phyloP scores from a whole-genome alignment of 1,140 invertebrate genomes.

The Drosophila ficusphila region DNA sequence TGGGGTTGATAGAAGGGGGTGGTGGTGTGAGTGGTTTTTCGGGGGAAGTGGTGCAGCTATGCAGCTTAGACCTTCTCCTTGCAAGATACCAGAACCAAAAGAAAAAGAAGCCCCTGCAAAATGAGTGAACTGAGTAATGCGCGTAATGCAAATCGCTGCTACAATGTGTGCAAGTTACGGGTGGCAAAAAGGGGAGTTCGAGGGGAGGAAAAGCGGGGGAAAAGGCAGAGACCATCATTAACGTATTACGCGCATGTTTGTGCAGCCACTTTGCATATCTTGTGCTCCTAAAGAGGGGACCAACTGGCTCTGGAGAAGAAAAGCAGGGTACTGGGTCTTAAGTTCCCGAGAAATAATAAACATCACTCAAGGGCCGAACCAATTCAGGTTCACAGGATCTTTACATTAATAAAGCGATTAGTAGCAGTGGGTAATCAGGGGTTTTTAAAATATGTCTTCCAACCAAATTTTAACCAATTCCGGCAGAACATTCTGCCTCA shows the following conservation, averaged over 20 bases:
- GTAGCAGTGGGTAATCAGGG: no score
- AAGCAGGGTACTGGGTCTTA: neutral
- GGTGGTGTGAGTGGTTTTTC: neutral
- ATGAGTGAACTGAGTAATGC: conserved; percentile 69
- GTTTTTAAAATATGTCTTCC: no score
- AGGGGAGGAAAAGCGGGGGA: neutral
- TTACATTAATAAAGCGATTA: neutral
- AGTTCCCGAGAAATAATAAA: conserved; percentile 50
- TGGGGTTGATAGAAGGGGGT: conserved; percentile 3
- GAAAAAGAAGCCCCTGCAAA: conserved; percentile 31
- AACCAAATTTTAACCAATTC: no score
- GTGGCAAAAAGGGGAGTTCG: neutral
- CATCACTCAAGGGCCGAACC: conserved; percentile 27
- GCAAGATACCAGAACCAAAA: conserved; percentile 51
- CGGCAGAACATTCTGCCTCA: no score
- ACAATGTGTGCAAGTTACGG: conserved; percentile 65
- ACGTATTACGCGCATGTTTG: conserved; percentile 76
- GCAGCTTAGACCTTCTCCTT: conserved; percentile 47
- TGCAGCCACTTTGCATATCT: conserved; percentile 76
- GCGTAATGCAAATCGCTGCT: conserved; percentile 72
- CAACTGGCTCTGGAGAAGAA: neutral
- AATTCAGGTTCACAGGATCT: conserved; percentile 34
- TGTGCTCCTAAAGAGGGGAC: conserved; percentile 11
- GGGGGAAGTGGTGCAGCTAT: neutral
- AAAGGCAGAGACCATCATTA: conserved; percentile 59